phyloP scores from a whole-genome alignment of 2,888 invertebrate species.

The Melanostoma scalare region DNA sequence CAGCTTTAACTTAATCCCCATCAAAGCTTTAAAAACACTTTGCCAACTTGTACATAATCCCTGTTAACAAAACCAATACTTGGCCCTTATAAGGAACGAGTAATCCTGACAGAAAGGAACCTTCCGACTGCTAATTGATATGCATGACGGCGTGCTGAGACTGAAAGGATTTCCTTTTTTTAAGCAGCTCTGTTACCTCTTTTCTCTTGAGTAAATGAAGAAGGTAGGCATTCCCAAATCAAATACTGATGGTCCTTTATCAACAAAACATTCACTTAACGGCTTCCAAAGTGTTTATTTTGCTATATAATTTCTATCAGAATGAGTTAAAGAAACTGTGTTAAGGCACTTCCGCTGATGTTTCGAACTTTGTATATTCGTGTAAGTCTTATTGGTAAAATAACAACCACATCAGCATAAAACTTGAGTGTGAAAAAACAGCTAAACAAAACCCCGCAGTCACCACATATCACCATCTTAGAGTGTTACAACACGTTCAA shows the following conservation, averaged over 20 bases:
- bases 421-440: constrained; percentile 25
- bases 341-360: constrained; percentile 47
- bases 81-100: neutral
- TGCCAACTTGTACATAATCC: neutral
- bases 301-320: constrained; percentile 56
- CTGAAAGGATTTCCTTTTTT: constrained; percentile 56
- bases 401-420: constrained; percentile 33
- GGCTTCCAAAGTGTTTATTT: constrained; percentile 70
- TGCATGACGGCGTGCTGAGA: constrained; percentile 51
- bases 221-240: constrained; percentile 66
- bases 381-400: constrained; percentile 53
- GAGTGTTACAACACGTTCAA: constrained; percentile 40
- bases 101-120: constrained; percentile 20
- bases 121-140: constrained; percentile 57
- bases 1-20: too few relatives aligned
- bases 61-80: constrained; percentile 1
- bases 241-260: constrained; percentile 63
- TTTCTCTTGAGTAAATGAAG: constrained; percentile 9
- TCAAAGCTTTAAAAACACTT: too few relatives aligned
- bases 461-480: constrained; percentile 36
- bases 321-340: constrained; percentile 28
- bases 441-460: neutral
- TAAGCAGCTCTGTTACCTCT: constrained; percentile 22
- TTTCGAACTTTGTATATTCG: constrained; percentile 39
- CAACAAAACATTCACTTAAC: constrained; percentile 67